These are phyloP conservation scores for Drosophila kanapiae DNA, from an alignment of 1,140 invertebrate species.

Conservation along the genomic window DNA sequence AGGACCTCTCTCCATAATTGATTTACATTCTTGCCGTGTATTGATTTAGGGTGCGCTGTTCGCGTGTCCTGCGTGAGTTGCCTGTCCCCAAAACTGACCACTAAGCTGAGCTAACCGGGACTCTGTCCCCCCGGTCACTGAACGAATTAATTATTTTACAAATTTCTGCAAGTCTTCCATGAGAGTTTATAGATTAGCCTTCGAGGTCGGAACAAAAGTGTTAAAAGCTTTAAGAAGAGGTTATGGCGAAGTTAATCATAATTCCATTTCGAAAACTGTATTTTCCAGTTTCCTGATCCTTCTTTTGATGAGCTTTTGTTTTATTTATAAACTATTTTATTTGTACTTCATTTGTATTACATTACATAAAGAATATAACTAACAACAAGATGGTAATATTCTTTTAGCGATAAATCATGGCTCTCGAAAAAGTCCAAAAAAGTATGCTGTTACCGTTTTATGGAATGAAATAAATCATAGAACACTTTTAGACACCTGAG, in stretches of 20 bases:
- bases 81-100: constrained; percentile 41
- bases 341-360: too few relatives aligned
- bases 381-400: too few relatives aligned
- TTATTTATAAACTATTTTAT: too few relatives aligned
- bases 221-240: too few relatives aligned
- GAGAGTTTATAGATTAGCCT: neutral
- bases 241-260: too few relatives aligned
- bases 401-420: too few relatives aligned
- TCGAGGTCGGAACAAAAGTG: neutral
- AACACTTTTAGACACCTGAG: too few relatives aligned
- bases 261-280: neutral
- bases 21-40: constrained; percentile 70
- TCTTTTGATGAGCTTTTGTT: too few relatives aligned
- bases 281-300: too few relatives aligned
- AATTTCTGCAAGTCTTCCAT: neutral
- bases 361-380: too few relatives aligned
- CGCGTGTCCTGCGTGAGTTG: constrained; percentile 69
- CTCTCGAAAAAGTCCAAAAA: neutral
- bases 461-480: neutral
- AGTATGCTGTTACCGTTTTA: neutral
- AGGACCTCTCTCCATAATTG: constrained; percentile 64
- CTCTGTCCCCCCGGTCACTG: constrained; percentile 24
- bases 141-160: neutral
- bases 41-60: constrained; percentile 73
- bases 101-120: constrained; percentile 12